Base-by-base conservation (phyloP, 2,113 vertebrate species). In the Pholis gunnellus region DNA sequence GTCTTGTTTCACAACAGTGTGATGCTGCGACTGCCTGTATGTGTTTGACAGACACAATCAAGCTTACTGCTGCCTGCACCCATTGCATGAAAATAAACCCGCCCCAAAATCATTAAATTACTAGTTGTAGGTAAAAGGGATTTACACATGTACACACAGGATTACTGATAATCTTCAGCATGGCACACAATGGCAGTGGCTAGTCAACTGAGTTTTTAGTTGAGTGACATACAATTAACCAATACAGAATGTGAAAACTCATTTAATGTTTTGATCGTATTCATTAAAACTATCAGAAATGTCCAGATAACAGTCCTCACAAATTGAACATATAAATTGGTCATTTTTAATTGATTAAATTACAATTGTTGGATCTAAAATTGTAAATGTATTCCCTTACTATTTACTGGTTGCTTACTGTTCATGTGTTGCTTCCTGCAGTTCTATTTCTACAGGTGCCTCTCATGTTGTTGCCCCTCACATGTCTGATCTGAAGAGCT, bases 401-500 rank as follows among this genome's bases (percentile, higher is more conserved):
- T 25, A 5, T 66, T 48, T 64, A 9, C 22, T 15, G 5, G 9
- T 73, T n/a, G 31, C 57, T 31, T n/a, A 20, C 31, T 48, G 25
- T 14, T 70, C 18, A 65, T 50, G 56, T 71, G n/a, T 44, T 50
- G 10, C 40, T 27, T 56, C 13, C 15, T 56, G 50, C 34, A 52
- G 42, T 20, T 76, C 40, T 40, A 25, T 1, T 6, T 50, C 22
- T 27, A 57, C 44, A 66, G 65, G 36, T n/a, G 60, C 57, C 10
- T 73, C 42, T 34, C 2, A 5, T n/a, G 72, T 40, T 11, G 40
- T 27, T 65, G 76, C 69, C 71, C 22, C 42, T 74, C 64, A 75
- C 29, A 22, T 36, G 44, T 71, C 78, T 76, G 72, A 22, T 57
- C 70, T 86, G 57, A 63, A 61, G 61, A 82, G 69, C 6, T 57